phyloP scores from a whole-genome alignment of 2,797 vertebrate species.

The Huso huso region DNA sequence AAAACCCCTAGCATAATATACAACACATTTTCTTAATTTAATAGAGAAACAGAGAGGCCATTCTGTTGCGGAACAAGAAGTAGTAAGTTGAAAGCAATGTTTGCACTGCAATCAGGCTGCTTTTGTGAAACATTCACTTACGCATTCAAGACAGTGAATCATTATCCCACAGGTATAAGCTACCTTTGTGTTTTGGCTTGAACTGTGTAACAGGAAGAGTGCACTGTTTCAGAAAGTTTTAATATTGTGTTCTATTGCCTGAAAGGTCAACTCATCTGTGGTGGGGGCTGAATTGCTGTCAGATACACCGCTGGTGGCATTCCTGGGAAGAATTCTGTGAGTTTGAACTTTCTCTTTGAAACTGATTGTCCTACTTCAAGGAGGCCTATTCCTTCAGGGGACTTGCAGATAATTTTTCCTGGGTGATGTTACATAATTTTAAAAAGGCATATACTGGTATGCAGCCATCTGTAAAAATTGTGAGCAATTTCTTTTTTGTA shows the following conservation, averaged over 20 bases:
- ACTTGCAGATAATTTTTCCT: background rate
- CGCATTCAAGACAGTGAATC: background rate
- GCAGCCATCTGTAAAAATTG: no score
- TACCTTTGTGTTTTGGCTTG: background rate
- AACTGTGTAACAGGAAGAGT: background rate
- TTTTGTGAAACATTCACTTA: background rate
- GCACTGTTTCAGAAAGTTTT: conserved; percentile 10
- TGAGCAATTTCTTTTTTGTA: no score
- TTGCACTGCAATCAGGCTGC: conserved; percentile 2
- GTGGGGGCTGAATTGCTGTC: conserved; percentile 12
- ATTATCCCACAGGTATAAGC: background rate
- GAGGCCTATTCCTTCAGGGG: background rate
- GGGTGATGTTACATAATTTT: conserved; percentile 6
- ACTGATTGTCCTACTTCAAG: background rate
- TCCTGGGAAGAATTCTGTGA: conserved; percentile 1
- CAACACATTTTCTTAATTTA: background rate
- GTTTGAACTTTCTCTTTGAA: conserved; percentile 5
- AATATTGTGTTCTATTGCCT: conserved; percentile 14
- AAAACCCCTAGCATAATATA: background rate
- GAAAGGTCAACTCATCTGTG: conserved; percentile 6
- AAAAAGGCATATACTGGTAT: no score
- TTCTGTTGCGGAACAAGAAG: background rate
- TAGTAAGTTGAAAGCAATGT: background rate
- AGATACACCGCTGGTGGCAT: background rate
- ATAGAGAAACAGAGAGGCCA: conserved; percentile 1